A percentile compares a stretch with the other conserved stretches of the same genome.
phyloP scores from a whole-genome alignment of 1,140 invertebrate species.

The Plutomurus gul region DNA sequence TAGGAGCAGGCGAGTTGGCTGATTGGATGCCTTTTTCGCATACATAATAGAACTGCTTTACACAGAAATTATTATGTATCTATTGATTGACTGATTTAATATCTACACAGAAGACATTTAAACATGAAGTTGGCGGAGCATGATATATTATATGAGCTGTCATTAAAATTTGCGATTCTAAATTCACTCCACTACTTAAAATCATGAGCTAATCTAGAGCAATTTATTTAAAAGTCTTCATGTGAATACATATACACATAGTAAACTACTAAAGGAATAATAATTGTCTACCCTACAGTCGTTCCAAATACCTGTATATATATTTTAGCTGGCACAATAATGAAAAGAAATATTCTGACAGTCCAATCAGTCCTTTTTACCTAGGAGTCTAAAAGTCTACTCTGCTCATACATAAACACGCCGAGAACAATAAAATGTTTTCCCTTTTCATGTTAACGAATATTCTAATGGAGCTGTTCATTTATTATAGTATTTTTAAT shows the following conservation, averaged over 20 bases:
- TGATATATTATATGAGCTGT: neutral
- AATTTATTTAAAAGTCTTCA: slow-evolving; percentile 10
- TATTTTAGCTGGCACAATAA: no score
- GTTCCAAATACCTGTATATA: neutral
- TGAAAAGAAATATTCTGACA: neutral
- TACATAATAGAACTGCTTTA: slow-evolving; percentile 16
- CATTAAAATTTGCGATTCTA: neutral
- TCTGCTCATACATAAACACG: neutral
- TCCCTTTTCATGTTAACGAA: slow-evolving; percentile 8
- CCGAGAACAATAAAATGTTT: neutral
- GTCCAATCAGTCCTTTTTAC: neutral
- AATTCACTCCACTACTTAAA: neutral
- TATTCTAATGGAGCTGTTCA: slow-evolving; percentile 1
- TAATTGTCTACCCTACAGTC: neutral
- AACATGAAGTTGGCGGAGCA: slow-evolving; percentile 18
- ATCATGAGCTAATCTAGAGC: slow-evolving; percentile 11
- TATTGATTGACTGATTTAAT: slow-evolving; percentile 24
- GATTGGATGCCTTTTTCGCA: neutral
- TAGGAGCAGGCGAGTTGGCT: neutral
- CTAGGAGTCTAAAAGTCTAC: neutral
- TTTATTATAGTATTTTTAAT: slow-evolving; percentile 29
- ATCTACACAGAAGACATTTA: neutral
- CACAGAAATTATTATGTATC: slow-evolving; percentile 9
- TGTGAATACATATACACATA: no score
- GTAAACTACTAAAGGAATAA: neutral